Base-by-base conservation (phyloP, 2,888 invertebrate genomes). In the Nysson spinosus region DNA sequence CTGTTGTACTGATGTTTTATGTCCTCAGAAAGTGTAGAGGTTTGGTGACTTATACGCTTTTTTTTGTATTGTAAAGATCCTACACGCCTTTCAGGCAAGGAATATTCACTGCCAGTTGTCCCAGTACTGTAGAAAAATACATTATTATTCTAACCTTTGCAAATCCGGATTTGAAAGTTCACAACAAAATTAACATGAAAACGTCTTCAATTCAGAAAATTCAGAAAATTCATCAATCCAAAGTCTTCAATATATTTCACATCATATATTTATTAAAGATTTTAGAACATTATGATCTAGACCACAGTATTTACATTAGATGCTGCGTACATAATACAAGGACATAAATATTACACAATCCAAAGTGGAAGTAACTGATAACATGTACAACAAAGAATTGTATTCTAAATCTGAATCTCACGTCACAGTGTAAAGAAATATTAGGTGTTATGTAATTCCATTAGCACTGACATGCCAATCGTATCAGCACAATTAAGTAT, bases 1-100 rank as follows among this genome's bases (percentile, higher is more conserved):
- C 95, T 95, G 79, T 92, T 91, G 72, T 91, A 91, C 83, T 91
- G 91, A 78, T 89, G 88, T 77, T 90, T 91, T 55, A 88, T 88
- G 66, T 91, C 91, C 81, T 88, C 88, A 16, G 87, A 85, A 30
- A 88, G 79, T 12, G 87, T 86, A 32, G 86, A 85, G 22, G 88
- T 85, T 67, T 88, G 88, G 78, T 86, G 86, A 51, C 85, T 78
- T 56, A 88, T 84, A 51, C 85, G 83, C 70, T 87, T 86, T n/a
- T n/a, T n/a, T 61, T 87, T 87, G 68, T 87, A 87, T 62, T 87
- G 83, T 46, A 87, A 64, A 11, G 88, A 87, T 28, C 87, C 85
- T 61, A 87, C 89, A 83, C 86, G 88, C 81, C 85, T 88, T 83
- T 89, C 90, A 81, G 87, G 77, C 77, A 86, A 83, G 43, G 88